Base-by-base conservation (phyloP, 2,888 invertebrate genomes). In the Phasia obesa region DNA sequence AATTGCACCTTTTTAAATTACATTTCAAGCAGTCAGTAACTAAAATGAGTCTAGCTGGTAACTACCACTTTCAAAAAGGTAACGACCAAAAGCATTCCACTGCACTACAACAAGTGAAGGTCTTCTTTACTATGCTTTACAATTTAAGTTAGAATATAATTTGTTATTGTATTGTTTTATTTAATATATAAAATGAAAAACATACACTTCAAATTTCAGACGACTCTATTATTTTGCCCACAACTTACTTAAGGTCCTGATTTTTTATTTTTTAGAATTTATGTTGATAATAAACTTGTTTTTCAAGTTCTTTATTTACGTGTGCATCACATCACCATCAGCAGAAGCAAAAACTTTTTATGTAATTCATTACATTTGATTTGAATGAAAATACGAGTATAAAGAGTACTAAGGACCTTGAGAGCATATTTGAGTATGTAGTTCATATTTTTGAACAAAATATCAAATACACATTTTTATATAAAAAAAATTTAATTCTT, bases 231-330 rank as follows among this genome's bases (percentile, higher is more conserved):
- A 60, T 17, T 60, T 60, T 60, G 2, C 7, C 17, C 44, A 2
- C 38, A 69, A 69, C 55, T 59, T 21, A 69, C 55, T 59, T 21
- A 59, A 35, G 21, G 59, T 71, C 70, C 70, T 44, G 42, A 4
- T 2, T 51, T 38, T 60, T 51, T 38, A 44, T 9, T 51, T 60
- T 62, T 67, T 15, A 19, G 31, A n/a, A n/a, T 75, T 65, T 49
- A 25, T 69, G 38, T 57, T 57, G 53, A 70, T 51, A 57, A 44
- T 44, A 64, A 79, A 79, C 79, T 65, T 65, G 79, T 79, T 79
- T 79, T 60, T 53, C 79, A 79, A 73, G 73, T 59, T 79, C 65
- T 64, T 49, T 51, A 27, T 60, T 65, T 17, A n/a, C 35, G 25
- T 27, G 25, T 49, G 25, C 38, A 59, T 64, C 42, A 55, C 53